Conservation (phyloP, 2,797 vertebrate species). For the Distichodus sexfasciatus region DNA sequence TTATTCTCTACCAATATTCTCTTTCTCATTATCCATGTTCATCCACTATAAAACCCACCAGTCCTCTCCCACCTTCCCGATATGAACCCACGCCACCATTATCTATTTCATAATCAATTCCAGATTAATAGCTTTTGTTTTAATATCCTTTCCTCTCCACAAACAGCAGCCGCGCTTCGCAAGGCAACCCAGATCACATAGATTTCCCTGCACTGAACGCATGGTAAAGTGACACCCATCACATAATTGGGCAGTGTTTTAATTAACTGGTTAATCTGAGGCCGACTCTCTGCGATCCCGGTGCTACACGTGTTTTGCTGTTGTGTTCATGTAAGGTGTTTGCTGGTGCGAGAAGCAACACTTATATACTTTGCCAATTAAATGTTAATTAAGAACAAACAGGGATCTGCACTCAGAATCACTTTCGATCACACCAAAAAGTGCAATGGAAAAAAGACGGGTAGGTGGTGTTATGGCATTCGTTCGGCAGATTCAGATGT, state of each 20-base stretch:
- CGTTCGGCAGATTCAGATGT: not conserved
- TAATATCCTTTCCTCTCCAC: not conserved
- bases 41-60: not conserved
- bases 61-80: too few species aligned
- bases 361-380: not conserved
- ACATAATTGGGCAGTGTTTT: not conserved
- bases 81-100: not conserved
- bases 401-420: not conserved
- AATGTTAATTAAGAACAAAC: not conserved
- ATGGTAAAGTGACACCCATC: not conserved
- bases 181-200: not conserved
- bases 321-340: not conserved
- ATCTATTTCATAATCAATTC: not conserved
- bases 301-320: not conserved
- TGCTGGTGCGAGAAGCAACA: not conserved
- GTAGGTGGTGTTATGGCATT: not conserved
- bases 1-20: too few species aligned
- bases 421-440: too few species aligned
- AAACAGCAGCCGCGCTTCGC: not conserved
- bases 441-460: not conserved
- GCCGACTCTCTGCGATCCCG: not conserved
- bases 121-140: not conserved
- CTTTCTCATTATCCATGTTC: not conserved
- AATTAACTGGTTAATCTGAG: not conserved
- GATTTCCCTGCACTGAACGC: not conserved